phyloP scores from a whole-genome alignment of 2,888 invertebrate genomes.

The Aelia acuminata region DNA sequence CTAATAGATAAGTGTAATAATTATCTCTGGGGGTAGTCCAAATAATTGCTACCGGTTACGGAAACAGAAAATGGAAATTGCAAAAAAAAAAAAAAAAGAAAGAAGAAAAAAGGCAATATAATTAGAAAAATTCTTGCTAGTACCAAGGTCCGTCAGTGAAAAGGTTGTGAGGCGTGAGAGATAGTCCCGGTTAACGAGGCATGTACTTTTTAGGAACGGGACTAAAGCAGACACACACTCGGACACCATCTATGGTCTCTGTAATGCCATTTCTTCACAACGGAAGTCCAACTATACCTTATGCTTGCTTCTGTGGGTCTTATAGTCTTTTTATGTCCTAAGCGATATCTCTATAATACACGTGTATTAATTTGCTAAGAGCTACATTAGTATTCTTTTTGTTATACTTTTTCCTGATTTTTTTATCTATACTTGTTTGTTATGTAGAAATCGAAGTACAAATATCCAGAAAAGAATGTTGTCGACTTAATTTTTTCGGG shows the following conservation, averaged over 20 bases:
- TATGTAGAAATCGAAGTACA: too few relatives aligned
- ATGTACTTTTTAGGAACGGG: slow-evolving; percentile 52
- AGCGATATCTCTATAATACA: background rate
- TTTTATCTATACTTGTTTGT: too few relatives aligned
- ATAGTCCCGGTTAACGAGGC: slow-evolving; percentile 52
- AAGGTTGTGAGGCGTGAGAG: slow-evolving; percentile 44
- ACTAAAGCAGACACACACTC: background rate
- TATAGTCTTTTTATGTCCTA: background rate
- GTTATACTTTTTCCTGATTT: too few relatives aligned
- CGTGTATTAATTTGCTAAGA: background rate
- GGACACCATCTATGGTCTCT: background rate
- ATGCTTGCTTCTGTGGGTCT: background rate
- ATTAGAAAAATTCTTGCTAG: background rate
- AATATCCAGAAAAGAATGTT: too few relatives aligned
- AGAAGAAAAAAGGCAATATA: slow-evolving; percentile 7
- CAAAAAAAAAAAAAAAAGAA: too few relatives aligned
- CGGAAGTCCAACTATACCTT: slow-evolving; percentile 9
- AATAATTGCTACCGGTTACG: slow-evolving; percentile 26
- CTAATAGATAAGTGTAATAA: background rate
- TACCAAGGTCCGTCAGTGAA: slow-evolving; percentile 30
- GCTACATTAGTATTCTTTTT: too few relatives aligned
- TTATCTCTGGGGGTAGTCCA: background rate
- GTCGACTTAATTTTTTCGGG: too few relatives aligned
- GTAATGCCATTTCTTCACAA: slow-evolving; percentile 10
- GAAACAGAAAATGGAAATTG: background rate